Conservation (phyloP, 2,888 invertebrate genomes). For the Brachylomia viminalis region DNA sequence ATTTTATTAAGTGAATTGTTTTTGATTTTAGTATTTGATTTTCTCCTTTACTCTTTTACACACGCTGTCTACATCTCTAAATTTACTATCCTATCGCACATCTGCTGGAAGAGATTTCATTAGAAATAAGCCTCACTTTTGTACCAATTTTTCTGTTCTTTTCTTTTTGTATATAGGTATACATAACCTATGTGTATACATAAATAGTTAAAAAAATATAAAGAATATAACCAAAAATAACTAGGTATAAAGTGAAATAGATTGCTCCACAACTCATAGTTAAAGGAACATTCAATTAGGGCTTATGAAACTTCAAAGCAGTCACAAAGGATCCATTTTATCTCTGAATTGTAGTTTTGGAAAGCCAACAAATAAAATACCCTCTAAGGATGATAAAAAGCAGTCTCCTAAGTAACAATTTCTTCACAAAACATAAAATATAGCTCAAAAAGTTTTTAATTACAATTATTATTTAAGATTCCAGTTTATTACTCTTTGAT, state of each 20-base stretch:
- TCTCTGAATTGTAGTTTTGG: conserved; percentile 41
- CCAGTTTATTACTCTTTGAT: conserved; percentile 64
- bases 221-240: conserved; percentile 24
- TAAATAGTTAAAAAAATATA: no score
- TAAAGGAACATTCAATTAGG: conserved; percentile 49
- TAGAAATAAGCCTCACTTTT: no score
- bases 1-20: no score
- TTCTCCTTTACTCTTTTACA: no score
- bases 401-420: conserved; percentile 28
- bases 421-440: conserved; percentile 42
- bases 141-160: no score
- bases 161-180: no score
- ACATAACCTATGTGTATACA: no score
- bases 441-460: conserved; percentile 60
- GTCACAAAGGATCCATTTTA: conserved; percentile 34
- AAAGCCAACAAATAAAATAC: conserved; percentile 52
- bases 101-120: no score
- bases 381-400: conserved; percentile 15
- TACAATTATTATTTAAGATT: conserved; percentile 55
- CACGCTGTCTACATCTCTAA: no score
- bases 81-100: no score
- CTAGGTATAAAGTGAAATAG: conserved; percentile 34
- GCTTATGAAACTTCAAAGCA: conserved; percentile 43
- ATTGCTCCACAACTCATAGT: conserved; percentile 24
- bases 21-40: no score